These are phyloP conservation scores for Odiellus spinosus DNA, from an alignment of 2,888 invertebrate genomes.

Conservation along the genomic window DNA sequence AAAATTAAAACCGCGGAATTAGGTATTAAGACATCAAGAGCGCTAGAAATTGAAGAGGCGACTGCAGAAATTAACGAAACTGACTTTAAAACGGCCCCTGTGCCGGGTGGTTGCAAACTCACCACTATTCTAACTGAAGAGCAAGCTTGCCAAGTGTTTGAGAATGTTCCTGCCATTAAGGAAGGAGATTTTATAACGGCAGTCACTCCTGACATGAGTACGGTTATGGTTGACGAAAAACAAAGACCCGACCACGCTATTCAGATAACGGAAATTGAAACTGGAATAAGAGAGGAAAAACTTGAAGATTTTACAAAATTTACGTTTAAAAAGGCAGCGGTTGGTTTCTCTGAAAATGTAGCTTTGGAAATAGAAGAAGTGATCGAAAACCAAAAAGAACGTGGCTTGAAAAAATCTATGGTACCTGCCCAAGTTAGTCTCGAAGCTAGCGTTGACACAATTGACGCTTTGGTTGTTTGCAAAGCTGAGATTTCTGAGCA, in stretches of 20 bases:
- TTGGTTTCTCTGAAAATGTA: constrained; percentile 10
- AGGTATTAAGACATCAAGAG: constrained; percentile 9
- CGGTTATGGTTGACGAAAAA: neutral
- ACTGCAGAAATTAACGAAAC: constrained; percentile 7
- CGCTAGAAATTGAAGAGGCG: constrained; percentile 9
- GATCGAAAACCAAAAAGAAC: too few relatives aligned
- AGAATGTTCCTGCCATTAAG: constrained; percentile 12
- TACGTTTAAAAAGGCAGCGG: constrained; percentile 5
- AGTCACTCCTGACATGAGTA: constrained; percentile 3
- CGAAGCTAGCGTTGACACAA: neutral
- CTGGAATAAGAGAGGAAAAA: constrained; percentile 15
- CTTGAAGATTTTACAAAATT: constrained; percentile 4
- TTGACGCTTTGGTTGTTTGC: constrained; percentile 1
- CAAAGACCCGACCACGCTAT: constrained; percentile 12
- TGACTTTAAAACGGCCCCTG: neutral
- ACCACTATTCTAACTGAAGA: constrained; percentile 6
- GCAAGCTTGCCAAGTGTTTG: constrained; percentile 12
- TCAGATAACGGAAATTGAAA: constrained; percentile 11
- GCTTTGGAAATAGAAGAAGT: constrained; percentile 9
- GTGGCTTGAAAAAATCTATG: neutral
- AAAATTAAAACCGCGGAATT: constrained; percentile 12
- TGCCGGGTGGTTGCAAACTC: constrained; percentile 22
- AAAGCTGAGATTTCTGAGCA: neutral
- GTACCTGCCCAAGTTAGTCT: neutral
- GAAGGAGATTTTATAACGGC: constrained; percentile 10